These are phyloP conservation scores for Drosophila seguyi DNA, from an alignment of 1,140 invertebrate genomes.

Conservation along the genomic window DNA sequence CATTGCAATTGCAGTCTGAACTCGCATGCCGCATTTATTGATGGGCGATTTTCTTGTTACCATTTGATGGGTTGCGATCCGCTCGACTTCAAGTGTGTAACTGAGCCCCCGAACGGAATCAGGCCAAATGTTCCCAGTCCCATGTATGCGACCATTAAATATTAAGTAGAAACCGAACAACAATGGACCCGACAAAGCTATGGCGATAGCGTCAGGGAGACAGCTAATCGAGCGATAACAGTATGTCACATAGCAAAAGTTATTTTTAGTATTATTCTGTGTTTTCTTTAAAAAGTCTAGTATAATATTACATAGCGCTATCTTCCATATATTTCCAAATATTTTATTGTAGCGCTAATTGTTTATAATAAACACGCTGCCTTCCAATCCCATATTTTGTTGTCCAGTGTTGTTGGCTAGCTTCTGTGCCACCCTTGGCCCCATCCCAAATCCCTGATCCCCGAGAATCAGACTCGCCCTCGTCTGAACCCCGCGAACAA, in stretches of 20 bases:
- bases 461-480: conserved; percentile 24
- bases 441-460: conserved; percentile 10
- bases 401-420: conserved; percentile 11
- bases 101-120: conserved; percentile 58
- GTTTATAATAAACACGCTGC: background rate
- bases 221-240: conserved; percentile 42
- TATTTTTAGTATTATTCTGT: background rate
- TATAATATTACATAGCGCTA: background rate
- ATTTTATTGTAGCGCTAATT: background rate
- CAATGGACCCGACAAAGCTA: conserved; percentile 35
- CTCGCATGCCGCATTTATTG: conserved; percentile 15
- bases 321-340: background rate
- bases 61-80: conserved; percentile 38
- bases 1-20: conserved; percentile 20
- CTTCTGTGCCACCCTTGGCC: conserved; percentile 17
- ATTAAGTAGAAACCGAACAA: conserved; percentile 64
- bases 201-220: conserved; percentile 46
- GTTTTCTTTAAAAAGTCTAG: background rate
- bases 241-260: conserved; percentile 7
- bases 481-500: conserved; percentile 24
- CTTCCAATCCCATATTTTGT: background rate
- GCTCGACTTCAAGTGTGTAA: conserved; percentile 70
- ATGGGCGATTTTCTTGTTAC: conserved; percentile 21
- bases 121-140: conserved; percentile 70
- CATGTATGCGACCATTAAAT: conserved; percentile 60